Evolutionary conservation across 1,140 invertebrate species (phyloP).

Genomic region (Bursaphelenchus mucronatus): DNA sequence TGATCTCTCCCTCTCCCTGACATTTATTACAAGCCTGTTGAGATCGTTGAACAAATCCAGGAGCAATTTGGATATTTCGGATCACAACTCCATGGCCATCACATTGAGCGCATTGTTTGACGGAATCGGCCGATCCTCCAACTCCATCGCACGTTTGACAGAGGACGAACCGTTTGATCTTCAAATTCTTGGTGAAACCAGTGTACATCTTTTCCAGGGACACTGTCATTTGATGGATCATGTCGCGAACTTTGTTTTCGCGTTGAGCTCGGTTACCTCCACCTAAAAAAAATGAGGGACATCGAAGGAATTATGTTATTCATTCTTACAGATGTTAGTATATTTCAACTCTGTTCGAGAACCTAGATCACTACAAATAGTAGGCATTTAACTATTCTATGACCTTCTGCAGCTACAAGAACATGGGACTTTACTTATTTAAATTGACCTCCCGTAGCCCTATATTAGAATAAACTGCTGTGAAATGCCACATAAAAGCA

Average conservation of each 20-base stretch:
- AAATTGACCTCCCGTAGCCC: too few species aligned
- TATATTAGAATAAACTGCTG: too few species aligned
- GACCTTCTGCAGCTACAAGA: too few species aligned
- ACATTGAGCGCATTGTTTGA: constrained; percentile 80
- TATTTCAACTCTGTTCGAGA: not conserved
- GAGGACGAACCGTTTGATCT: constrained; percentile 84
- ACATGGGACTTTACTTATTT: too few species aligned
- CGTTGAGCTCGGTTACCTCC: constrained; percentile 62
- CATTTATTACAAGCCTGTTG: constrained; percentile 84
- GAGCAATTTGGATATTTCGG: constrained; percentile 82
- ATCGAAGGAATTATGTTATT: not conserved
- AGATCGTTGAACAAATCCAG: constrained; percentile 92
- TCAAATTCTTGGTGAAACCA: constrained; percentile 85
- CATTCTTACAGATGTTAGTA: not conserved
- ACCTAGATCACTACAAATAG: too few species aligned
- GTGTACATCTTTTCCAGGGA: constrained; percentile 94
- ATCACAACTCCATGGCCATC: constrained; percentile 85
- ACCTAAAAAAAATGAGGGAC: too few species aligned
- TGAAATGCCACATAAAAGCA: too few species aligned
- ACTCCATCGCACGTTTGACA: constrained; percentile 94
- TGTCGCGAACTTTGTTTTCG: constrained; percentile 81
- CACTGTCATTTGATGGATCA: constrained; percentile 86
- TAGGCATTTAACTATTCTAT: too few species aligned
- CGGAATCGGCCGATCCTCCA: constrained; percentile 86
- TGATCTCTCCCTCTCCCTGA: constrained; percentile 75